Base-by-base conservation (phyloP, 2,888 invertebrate species). In the Cynaeus angustus region DNA sequence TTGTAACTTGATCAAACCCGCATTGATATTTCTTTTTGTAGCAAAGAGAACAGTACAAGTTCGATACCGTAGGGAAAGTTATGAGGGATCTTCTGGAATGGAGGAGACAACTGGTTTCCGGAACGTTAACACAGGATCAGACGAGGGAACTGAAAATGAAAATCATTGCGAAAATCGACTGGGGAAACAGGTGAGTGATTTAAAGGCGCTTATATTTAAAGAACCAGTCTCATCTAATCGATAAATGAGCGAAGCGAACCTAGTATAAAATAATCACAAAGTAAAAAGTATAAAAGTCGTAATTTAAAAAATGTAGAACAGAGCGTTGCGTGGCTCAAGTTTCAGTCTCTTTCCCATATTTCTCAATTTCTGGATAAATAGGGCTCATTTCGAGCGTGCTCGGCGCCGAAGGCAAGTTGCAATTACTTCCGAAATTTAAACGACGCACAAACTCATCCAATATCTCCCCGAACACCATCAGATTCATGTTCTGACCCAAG, bases 111-210 rank as follows among this genome's bases (percentile, higher is more conserved):
- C 88, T 98, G 13, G 88, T 97, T 13, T 92, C 94, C 8, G 95
- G 96, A 4, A 96, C 96, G 0, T 87, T 97, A 66, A 97, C 98
- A 0, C 94, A 94, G 82, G 97, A 97, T 82, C 97, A 97, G 85
- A 95, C 94, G 0, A 87, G 92, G 70, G 96, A 97, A 74, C 85
- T 97, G 68, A 92, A 96, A 82, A 87, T 94, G 80, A 92, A 93
- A 82, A 94, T 97, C 67, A 95, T 95, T 75, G 92, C 93, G 66
- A 96, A 96, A 86, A 94, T 98, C 61, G 97, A 98, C 86, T 97
- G 97, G 97, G 97, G 97, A 59, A 97, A 97, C 88, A 90, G 95
- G 96, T 97, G 85, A 93, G 93, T 90, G n/a, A n/a, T 33, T 72
- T 43, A 70, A 46, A 66, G 56, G 56, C 56, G 37, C 56, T 56